These are phyloP conservation scores for Heterohyrax brucei DNA, from an alignment of 2,797 vertebrate species.

Conservation along the genomic window DNA sequence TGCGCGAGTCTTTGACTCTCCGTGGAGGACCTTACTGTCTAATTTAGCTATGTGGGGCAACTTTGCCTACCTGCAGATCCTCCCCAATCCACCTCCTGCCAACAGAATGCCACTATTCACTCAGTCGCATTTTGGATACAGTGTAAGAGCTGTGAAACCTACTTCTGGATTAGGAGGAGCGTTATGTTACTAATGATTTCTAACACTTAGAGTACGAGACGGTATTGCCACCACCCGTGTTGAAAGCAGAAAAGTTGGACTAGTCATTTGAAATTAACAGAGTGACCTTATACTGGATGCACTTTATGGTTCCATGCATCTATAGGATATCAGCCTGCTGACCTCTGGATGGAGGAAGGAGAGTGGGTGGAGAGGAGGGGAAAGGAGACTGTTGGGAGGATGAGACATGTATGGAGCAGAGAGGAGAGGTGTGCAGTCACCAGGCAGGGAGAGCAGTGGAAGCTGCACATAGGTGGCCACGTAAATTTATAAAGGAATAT, in stretches of 20 bases:
- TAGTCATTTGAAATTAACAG: not conserved
- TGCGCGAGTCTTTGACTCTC: slow-evolving; percentile 81
- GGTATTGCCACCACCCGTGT: not conserved
- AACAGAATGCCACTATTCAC: slow-evolving; percentile 58
- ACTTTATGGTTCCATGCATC: too few species aligned
- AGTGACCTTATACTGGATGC: not conserved
- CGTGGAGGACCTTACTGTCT: slow-evolving; percentile 78
- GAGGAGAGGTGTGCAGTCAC: too few species aligned
- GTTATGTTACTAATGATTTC: slow-evolving; percentile 48
- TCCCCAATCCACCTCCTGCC: slow-evolving; percentile 52
- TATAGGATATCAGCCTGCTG: too few species aligned
- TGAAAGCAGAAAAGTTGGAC: not conserved
- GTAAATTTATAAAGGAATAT: too few species aligned
- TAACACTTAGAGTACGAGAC: slow-evolving; percentile 56
- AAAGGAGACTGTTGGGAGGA: too few species aligned
- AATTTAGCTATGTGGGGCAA: slow-evolving; percentile 75
- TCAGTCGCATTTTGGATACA: slow-evolving; percentile 79
- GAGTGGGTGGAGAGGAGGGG: too few species aligned
- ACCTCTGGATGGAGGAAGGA: too few species aligned
- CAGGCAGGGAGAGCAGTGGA: too few species aligned
- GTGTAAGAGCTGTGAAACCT: slow-evolving; percentile 4
- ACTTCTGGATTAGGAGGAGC: not conserved
- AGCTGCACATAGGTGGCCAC: too few species aligned
- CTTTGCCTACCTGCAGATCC: not conserved
- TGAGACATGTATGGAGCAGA: too few species aligned